Conservation (phyloP, 1,140 invertebrate species). For the Druon quercuslanigerum region DNA sequence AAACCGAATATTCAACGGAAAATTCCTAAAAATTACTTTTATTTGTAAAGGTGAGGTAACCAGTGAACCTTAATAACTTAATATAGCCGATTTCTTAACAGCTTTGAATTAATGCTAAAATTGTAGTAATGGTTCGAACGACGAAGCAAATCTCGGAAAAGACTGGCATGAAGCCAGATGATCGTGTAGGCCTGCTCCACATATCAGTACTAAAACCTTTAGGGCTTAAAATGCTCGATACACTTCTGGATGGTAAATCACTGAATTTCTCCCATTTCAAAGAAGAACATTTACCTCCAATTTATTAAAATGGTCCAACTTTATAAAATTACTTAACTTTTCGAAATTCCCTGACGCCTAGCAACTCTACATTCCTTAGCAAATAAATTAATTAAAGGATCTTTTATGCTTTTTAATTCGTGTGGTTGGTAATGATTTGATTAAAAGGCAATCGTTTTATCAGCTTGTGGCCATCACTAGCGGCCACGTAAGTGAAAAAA, state of each 20-base stretch:
- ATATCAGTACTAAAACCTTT: constrained; percentile 23
- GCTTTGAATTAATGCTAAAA: constrained; percentile 2
- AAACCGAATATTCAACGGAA: constrained; percentile 25
- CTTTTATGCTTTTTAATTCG: too few species aligned
- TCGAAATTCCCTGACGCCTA: too few species aligned
- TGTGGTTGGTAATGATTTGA: too few species aligned
- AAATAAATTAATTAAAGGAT: too few species aligned
- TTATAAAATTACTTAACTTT: too few species aligned
- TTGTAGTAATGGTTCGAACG: neutral
- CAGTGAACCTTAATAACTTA: too few species aligned
- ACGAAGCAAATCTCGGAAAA: constrained; percentile 9
- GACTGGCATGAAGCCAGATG: constrained; percentile 20
- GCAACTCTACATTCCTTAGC: too few species aligned
- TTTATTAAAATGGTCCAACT: neutral
- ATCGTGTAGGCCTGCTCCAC: constrained; percentile 15
- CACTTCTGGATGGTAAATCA: constrained; percentile 1
- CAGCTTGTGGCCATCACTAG: neutral
- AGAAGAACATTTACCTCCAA: neutral
- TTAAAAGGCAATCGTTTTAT: too few species aligned
- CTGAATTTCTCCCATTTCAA: neutral
- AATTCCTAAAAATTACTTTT: neutral
- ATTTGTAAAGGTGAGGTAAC: too few species aligned
- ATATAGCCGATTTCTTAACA: neutral
- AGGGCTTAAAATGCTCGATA: constrained; percentile 26
- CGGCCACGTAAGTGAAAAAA: neutral